Conservation (phyloP, 30 jellyfish, hydroid and myxozoan species). For the Chironex yamaguchii region DNA sequence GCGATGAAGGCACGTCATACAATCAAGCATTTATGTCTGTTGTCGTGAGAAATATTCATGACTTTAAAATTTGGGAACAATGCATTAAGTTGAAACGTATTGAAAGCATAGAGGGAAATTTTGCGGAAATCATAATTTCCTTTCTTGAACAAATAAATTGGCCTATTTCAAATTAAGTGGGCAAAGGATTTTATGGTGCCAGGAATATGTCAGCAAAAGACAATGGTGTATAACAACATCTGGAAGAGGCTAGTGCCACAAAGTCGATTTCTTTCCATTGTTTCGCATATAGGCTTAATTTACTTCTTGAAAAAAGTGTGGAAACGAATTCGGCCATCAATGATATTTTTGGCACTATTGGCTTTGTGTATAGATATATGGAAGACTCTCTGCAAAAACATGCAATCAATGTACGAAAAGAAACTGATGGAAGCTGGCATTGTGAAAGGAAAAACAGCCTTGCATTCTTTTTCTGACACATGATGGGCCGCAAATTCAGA, state of each 20-base stretch:
- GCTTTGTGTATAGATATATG: constrained; percentile 15
- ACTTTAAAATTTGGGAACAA: constrained; percentile 31
- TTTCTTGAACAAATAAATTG: no score
- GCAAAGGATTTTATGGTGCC: no score
- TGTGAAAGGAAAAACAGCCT: not conserved
- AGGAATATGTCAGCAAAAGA: no score
- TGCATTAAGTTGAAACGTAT: constrained; percentile 38
- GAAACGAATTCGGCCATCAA: constrained; percentile 1
- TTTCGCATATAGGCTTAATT: constrained; percentile 49
- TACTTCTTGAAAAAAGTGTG: constrained; percentile 26
- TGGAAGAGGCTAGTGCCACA: constrained; percentile 28
- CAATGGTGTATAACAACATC: constrained; percentile 35
- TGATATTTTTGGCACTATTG: constrained; percentile 18
- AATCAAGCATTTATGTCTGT: constrained; percentile 46
- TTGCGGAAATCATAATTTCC: constrained; percentile 19
- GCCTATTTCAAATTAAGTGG: no score
- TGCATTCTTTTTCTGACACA: constrained; percentile 32
- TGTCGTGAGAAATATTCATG: constrained; percentile 25
- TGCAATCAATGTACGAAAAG: constrained; percentile 1
- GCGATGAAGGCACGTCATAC: constrained; percentile 55
- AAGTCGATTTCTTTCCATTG: constrained; percentile 27
- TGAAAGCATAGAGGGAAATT: constrained; percentile 41
- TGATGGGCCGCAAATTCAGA: constrained; percentile 26
- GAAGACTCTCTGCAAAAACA: constrained; percentile 39
- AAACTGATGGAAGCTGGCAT: no score